These are phyloP conservation scores for Porites cylindrica DNA, from an alignment of 92 coral and sea anemone genomes.

Conservation along the genomic window DNA sequence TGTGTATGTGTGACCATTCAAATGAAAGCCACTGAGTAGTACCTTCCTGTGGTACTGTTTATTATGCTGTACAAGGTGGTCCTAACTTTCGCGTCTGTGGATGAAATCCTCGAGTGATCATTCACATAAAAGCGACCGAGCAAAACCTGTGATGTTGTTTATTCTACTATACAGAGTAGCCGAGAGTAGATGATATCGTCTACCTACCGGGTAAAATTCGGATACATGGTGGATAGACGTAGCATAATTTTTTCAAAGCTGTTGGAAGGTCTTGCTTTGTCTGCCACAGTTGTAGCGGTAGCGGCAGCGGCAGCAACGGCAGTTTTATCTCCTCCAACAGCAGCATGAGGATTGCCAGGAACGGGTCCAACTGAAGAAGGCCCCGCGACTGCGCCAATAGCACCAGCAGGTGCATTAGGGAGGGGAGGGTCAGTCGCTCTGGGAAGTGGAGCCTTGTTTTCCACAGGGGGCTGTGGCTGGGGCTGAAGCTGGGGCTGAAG, in stretches of 20 bases:
- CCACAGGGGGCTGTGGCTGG: constrained; percentile 21
- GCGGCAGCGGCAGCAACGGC: constrained; percentile 43
- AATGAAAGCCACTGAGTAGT: neutral
- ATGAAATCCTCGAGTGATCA: neutral
- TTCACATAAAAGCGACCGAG: neutral
- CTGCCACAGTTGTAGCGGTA: constrained; percentile 33
- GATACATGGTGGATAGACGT: constrained; percentile 95
- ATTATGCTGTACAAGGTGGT: neutral
- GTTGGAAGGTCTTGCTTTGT: constrained; percentile 79
- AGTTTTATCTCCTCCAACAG: constrained; percentile 20
- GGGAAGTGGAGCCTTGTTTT: constrained; percentile 3
- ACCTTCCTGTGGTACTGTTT: neutral
- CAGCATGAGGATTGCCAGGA: neutral
- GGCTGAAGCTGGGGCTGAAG: neutral
- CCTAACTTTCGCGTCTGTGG: neutral
- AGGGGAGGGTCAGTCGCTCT: constrained; percentile 28
- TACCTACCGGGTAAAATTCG: constrained; percentile 82
- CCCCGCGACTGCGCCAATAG: neutral
- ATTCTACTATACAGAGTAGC: neutral
- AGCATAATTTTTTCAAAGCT: constrained; percentile 98
- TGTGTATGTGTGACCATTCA: neutral
- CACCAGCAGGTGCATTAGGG: constrained; percentile 9
- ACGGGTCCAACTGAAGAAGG: neutral
- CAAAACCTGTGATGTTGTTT: neutral
- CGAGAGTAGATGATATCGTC: neutral